Evolutionary conservation across 2,888 invertebrate species (phyloP), one percentile per base, ranked within the genome.

Genomic region (Diplazon laetatorius): DNA sequence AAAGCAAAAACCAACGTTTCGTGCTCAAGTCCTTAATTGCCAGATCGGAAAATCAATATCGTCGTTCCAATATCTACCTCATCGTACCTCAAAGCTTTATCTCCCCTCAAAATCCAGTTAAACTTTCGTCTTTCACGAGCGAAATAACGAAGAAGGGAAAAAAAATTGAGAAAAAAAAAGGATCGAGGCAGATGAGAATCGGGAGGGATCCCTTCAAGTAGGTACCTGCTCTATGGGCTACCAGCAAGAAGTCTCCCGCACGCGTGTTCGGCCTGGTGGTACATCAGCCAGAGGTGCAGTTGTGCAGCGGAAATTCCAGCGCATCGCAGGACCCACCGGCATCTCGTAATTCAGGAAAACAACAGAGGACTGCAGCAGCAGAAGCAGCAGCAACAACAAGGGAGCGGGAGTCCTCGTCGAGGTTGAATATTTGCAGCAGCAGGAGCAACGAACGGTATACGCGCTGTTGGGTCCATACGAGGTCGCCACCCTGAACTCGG

Each of bases 341-440:
- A 14, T 59, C 59, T 39, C 59, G 59, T 59, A 84, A 86, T 84
- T 85, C 82, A 86, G 75, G 75, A 71, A n/a, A 83, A 82, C 77
- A 76, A 75, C 57, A 77, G 68, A 16, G 39, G 30, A 37, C 44
- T 48, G 50, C 50, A 18, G 68, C 18, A 30, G 42, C 16, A 12
- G 66, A 14, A 37, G 52, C 46, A n/a, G n/a, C n/a, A n/a, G n/a
- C n/a, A n/a, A n/a, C n/a, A n/a, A n/a, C n/a, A n/a, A n/a, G n/a
- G n/a, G n/a, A n/a, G n/a, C n/a, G n/a, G n/a, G n/a, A n/a, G n/a
- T n/a, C n/a, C n/a, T n/a, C 65, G 46, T 22, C 37, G 52, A 18
- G 57, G 39, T 30, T 35, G 42, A 10, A 59, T 37, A 42, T 69
- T 72, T 44, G 65, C 42, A 37, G 62, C 44, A 12, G 70, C 62